Evolutionary conservation across 2,888 invertebrate genomes (phyloP).

Genomic region (Abrostola triplasia): DNA sequence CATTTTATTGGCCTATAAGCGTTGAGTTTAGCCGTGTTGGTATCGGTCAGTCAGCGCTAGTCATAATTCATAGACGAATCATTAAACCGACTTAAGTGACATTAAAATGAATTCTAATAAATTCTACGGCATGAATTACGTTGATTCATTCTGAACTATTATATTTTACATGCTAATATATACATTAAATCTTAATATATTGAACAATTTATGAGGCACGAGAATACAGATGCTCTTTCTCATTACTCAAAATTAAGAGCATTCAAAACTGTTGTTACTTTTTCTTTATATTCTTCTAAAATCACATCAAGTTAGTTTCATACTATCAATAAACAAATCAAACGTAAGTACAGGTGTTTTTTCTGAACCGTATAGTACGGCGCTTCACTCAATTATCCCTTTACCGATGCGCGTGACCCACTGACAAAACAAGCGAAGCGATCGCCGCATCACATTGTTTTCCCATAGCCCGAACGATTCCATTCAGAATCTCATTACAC

Average conservation of each 20-base stretch:
- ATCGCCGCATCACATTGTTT: slow-evolving; percentile 79
- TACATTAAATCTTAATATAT: slow-evolving; percentile 19
- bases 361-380: slow-evolving; percentile 48
- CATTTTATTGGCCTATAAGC: slow-evolving; percentile 40
- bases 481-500: slow-evolving; percentile 88
- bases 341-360: slow-evolving; percentile 22
- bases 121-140: slow-evolving; percentile 42
- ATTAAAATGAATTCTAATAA: slow-evolving; percentile 42
- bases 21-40: slow-evolving; percentile 32
- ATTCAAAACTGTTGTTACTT: too few species aligned
- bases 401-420: slow-evolving; percentile 76
- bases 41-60: slow-evolving; percentile 27
- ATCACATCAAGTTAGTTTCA: too few species aligned
- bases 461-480: slow-evolving; percentile 82
- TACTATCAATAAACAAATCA: background rate
- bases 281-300: too few species aligned
- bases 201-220: background rate
- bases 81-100: slow-evolving; percentile 43
- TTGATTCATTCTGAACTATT: slow-evolving; percentile 35
- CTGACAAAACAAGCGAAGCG: slow-evolving; percentile 78
- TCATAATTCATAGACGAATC: slow-evolving; percentile 35
- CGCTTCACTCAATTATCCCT: slow-evolving; percentile 61
- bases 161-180: slow-evolving; percentile 37
- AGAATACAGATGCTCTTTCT: too few species aligned
- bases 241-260: too few species aligned